Conservation (phyloP, 2,113 vertebrate species). For the Oryzias celebensis region DNA sequence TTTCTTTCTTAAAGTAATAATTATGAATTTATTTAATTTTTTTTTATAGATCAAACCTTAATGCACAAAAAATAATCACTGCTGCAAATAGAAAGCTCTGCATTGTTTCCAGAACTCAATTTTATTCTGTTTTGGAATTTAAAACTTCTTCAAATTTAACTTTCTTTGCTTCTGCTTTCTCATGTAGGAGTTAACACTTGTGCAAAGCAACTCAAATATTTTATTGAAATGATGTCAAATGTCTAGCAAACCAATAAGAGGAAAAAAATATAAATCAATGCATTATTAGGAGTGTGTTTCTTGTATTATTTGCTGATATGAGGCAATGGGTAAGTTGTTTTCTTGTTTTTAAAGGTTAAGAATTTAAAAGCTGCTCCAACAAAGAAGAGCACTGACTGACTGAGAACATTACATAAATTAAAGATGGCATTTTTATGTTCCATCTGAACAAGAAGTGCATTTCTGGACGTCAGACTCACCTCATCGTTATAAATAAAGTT, state of each 20-base stretch:
- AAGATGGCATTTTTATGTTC: conserved; percentile 1
- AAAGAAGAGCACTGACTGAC: conserved; percentile 20
- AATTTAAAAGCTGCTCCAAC: conserved; percentile 3
- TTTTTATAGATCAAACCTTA: no score
- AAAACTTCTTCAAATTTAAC: no score
- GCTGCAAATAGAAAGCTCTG: conserved; percentile 11
- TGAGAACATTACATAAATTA: conserved; percentile 21
- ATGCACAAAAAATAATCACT: no score
- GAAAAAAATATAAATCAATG: conserved; percentile 1
- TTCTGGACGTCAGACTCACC: background rate
- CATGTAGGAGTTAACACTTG: conserved; percentile 47
- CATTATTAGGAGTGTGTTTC: background rate
- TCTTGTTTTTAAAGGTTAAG: conserved; percentile 30
- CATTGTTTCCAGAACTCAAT: background rate
- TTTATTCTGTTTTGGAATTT: conserved; percentile 6
- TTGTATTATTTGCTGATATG: background rate
- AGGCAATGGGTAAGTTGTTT: background rate
- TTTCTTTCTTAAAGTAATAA: no score
- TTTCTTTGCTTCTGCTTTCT: conserved; percentile 7
- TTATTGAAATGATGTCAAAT: conserved; percentile 24
- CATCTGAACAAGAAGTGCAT: background rate
- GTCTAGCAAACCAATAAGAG: conserved; percentile 10
- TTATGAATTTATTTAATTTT: no score
- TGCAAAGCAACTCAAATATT: conserved; percentile 17
- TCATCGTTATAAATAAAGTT: background rate